Evolutionary conservation across 2,888 invertebrate genomes (phyloP), one percentile per base, ranked within the genome.

Genomic region (Brenthis daphne): DNA sequence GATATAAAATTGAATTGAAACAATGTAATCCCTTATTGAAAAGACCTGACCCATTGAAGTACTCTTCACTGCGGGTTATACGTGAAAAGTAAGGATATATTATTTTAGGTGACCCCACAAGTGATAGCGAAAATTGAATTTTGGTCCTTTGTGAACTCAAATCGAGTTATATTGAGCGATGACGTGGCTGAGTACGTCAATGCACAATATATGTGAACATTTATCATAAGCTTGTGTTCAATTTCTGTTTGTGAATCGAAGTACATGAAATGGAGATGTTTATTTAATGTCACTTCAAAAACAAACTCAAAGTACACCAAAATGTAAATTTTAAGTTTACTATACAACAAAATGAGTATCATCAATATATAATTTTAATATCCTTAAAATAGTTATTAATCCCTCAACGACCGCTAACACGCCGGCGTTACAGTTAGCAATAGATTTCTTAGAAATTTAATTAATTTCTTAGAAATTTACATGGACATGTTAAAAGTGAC

Each of bases 81-180:
- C 54, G 54, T 55, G 55, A 56, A 67, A 67, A 67, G 67, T 67
- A 67, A 67, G 54, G 67, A 67, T 67, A 67, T 67, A 61, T 67
- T 67, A 67, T 69, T 65, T 69, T 61, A 65, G 65, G 56, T 72
- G 69, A 65, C 65, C 72, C 60, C 57, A 55, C 67, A 60, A 50
- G 69, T 73, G 66, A 66, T 72, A 72, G 69, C 58, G 68, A 60
- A 70, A 73, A 73, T 73, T 72, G 72, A 73, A 72, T 73, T 72
- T 73, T 58, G 67, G 66, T 66, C 68, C 73, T 70, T 64, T 69
- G 68, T 70, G 64, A 57, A 69, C 65, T 68, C 60, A 68, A 72
- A 72, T 73, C 68, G 72, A 70, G 69, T 73, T 73, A 70, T 68
- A 60, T 64, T 65, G 61, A 66, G 51, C 67, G 61, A 69, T 65